A percentile compares a stretch with the other conserved stretches of the same genome.
phyloP scores from a whole-genome alignment of 2,113 vertebrate genomes.

The Syrmaticus mikado region DNA sequence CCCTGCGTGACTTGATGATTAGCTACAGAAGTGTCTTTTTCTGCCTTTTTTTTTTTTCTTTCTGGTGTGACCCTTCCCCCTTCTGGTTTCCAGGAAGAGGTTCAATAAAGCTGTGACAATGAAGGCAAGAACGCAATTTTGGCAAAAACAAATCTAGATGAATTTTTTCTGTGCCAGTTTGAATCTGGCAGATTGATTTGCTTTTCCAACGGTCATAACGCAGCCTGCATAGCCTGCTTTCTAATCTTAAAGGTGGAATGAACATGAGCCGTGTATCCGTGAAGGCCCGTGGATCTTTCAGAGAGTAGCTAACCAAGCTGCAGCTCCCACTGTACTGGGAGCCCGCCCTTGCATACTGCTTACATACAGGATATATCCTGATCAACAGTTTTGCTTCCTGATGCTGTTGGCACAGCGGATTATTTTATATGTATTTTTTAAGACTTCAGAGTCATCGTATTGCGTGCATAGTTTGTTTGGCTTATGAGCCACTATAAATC shows the following conservation, averaged over 20 bases:
- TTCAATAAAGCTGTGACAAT: not conserved
- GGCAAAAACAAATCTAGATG: not conserved
- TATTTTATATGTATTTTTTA: not conserved
- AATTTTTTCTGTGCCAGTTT: not conserved
- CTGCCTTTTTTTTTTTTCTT: not conserved
- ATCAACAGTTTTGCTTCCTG: not conserved
- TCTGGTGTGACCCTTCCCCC: not conserved
- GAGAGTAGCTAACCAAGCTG: not conserved
- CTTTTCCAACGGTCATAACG: not conserved
- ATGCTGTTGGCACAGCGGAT: not conserved
- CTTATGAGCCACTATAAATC: not conserved
- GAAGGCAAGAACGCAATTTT: not conserved
- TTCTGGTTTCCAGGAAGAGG: not conserved
- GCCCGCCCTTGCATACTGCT: not conserved
- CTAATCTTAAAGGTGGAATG: not conserved
- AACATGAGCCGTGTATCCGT: not conserved
- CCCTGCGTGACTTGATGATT: not conserved
- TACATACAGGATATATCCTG: not conserved
- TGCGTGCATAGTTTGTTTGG: not conserved
- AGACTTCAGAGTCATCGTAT: not conserved
- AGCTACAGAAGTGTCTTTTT: not conserved
- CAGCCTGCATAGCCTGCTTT: not conserved
- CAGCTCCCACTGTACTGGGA: not conserved
- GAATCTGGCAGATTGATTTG: not conserved
- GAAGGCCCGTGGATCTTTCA: not conserved